Evolutionary conservation across 2,797 vertebrate genomes (phyloP).

Genomic region (Scarus forsteni): DNA sequence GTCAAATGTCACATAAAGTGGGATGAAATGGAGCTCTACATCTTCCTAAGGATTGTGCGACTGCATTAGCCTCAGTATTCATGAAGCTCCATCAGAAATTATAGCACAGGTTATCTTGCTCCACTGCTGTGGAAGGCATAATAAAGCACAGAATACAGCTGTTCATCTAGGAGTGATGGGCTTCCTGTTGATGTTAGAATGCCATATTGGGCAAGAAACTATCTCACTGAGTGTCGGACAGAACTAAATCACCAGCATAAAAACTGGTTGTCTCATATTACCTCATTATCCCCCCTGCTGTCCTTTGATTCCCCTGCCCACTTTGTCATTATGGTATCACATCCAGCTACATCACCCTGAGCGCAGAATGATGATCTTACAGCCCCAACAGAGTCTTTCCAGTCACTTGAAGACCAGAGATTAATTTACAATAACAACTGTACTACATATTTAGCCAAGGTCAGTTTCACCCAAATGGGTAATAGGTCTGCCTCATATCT

Average conservation of each 20-base stretch:
- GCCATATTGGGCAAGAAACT: constrained; percentile 6
- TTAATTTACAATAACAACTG: constrained; percentile 8
- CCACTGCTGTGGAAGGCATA: constrained; percentile 10
- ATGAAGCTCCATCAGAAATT: constrained; percentile 19
- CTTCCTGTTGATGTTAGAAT: constrained; percentile 28
- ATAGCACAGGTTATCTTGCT: constrained; percentile 1
- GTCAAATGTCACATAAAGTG: constrained; percentile 2
- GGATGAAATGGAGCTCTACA: not conserved
- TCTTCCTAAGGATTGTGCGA: not conserved
- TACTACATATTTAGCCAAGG: constrained; percentile 8
- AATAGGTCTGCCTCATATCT: constrained; percentile 17
- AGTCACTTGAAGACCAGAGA: constrained; percentile 3
- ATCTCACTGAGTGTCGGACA: constrained; percentile 6
- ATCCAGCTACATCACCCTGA: constrained; percentile 13
- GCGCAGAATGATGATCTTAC: constrained; percentile 14
- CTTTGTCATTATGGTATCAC: constrained; percentile 22
- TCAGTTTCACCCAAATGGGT: constrained; percentile 18
- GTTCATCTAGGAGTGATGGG: constrained; percentile 15
- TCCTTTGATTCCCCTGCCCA: constrained; percentile 10
- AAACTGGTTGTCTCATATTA: constrained; percentile 1
- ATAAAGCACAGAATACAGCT: constrained; percentile 14
- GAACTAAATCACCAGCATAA: not conserved
- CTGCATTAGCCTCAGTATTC: constrained; percentile 4
- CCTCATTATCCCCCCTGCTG: constrained; percentile 13
- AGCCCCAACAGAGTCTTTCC: not conserved